These are phyloP conservation scores for Callionymus lyra DNA, from an alignment of 2,113 vertebrate genomes.

Conservation along the genomic window DNA sequence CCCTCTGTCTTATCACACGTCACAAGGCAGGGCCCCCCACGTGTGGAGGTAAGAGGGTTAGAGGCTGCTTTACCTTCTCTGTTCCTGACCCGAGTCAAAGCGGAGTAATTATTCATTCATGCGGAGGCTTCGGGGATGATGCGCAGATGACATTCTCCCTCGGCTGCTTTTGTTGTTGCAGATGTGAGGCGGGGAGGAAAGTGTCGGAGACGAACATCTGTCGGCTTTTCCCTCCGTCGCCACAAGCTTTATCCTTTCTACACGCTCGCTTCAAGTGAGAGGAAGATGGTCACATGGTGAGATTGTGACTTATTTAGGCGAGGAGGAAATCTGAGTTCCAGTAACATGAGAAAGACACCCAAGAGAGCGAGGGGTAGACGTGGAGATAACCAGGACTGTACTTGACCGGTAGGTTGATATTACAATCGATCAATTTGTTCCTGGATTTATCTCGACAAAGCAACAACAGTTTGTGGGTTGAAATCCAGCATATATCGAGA, in stretches of 20 bases:
- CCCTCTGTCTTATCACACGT: slow-evolving; percentile 41
- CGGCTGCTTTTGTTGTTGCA: slow-evolving; percentile 47
- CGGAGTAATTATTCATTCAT: slow-evolving; percentile 43
- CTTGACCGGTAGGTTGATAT: too few relatives aligned
- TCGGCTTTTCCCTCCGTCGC: slow-evolving; percentile 26
- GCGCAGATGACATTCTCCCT: slow-evolving; percentile 44
- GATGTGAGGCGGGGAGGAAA: slow-evolving; percentile 31
- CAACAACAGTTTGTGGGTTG: too few relatives aligned
- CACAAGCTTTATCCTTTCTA: slow-evolving; percentile 1
- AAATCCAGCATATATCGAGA: too few relatives aligned
- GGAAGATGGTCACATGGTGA: too few relatives aligned
- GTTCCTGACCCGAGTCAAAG: slow-evolving; percentile 34
- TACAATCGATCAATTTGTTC: too few relatives aligned
- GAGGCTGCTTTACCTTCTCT: slow-evolving; percentile 14
- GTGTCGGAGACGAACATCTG: slow-evolving; percentile 41
- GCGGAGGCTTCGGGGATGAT: slow-evolving; percentile 35
- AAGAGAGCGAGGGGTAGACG: too few relatives aligned
- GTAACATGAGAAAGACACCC: too few relatives aligned
- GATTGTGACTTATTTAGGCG: too few relatives aligned
- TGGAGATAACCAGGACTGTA: too few relatives aligned
- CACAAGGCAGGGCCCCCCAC: slow-evolving; percentile 17
- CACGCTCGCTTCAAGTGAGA: too few relatives aligned
- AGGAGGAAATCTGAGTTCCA: too few relatives aligned
- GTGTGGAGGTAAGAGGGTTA: slow-evolving; percentile 13
- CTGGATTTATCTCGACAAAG: too few relatives aligned